Base-by-base conservation (phyloP, 2,888 invertebrate species). In the Phyllotreta striolata region DNA sequence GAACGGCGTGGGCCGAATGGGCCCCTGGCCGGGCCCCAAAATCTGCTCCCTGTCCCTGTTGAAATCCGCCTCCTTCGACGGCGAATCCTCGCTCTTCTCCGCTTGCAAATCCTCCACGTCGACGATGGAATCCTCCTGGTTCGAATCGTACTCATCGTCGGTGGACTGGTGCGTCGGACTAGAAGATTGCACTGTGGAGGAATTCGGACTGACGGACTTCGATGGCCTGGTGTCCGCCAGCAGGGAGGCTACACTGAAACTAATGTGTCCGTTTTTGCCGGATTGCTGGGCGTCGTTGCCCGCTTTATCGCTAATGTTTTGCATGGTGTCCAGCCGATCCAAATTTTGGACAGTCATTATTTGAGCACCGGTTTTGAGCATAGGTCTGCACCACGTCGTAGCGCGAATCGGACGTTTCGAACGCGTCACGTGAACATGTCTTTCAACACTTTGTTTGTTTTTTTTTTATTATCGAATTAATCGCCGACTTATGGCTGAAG, bases 241-340 rank as follows among this genome's bases (percentile, higher is more conserved):
- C 70, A 95, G 86, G 0, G 95, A 92, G 5, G 95, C 93, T 72
- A 95, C 95, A 82, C 94, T 92, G 84, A 96, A 95, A 82, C 89
- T 90, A 77, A 90, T 88, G 74, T 89, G 84, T 68, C 89, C 88
- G 67, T 87, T 85, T 77, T 90, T 90, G 64, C 75, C 78, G 43
- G 76, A 75, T 55, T 70, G 71, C 46, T 71, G 73, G 71, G 67
- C 75, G 67, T 72, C 75, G 69, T 68, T 67, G 68, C 71, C 72
- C 69, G 74, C 68, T 73, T 83, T 78, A 82, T 83, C 70, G 87
- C 71, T 71, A 69, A 71, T 70, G 62, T 73, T 73, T 73, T 78
- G 78, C 80, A 80, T 81, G 67, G 73, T 71, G 75, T 78, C 72
- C 74, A 80, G 74, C 71, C 75, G 73, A 64, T 80, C 80, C 71